Base-by-base conservation (phyloP, 2,888 invertebrate species). In the Deilephila porcellus region DNA sequence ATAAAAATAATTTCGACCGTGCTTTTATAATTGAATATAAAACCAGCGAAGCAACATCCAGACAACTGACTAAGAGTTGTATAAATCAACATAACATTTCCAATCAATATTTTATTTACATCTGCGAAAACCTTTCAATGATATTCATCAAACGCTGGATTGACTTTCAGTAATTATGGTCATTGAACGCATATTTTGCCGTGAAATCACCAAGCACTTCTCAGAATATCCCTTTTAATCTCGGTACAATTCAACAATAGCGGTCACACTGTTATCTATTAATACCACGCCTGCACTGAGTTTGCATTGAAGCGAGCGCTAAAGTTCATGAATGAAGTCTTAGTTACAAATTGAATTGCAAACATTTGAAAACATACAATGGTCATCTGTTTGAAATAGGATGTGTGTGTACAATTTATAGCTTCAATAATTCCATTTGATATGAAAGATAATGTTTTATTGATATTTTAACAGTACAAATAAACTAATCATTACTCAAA, bases 211-310 rank as follows among this genome's bases (percentile, higher is more conserved):
- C 6, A 63, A 63, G 63, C 63, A 64, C 34, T 63, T 56, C 72
- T 45, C 20, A 6, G 7, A 62, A 34, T 63, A 56, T 63, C 63
- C 63, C 53, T 72, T 72, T 56, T 63, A 72, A 72, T 72, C 72
- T 34, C 72, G 34, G n/a, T 56, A 34, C 37, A 63, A 56, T 63
- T 64, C 53, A 34, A 62, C 25, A 72, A 63, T 25, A 56, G 34
- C 34, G 72, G 63, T 63, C 63, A 34, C 63, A 20, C 17, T 63
- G 45, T 45, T 53, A 72, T 72, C 53, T 56, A 72, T 72, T 72
- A 72, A 56, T 72, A 63, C 52, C 72, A 63, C 62, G 53, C 72
- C 34, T 56, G 20, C 53, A 34, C 32, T 63, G 19, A 29, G 60
- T 52, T 29, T 52, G 52, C 53, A 56, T 56, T 34, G 56, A 52